phyloP scores from a whole-genome alignment of 2,888 invertebrate species.

The Isoperla grammatica region DNA sequence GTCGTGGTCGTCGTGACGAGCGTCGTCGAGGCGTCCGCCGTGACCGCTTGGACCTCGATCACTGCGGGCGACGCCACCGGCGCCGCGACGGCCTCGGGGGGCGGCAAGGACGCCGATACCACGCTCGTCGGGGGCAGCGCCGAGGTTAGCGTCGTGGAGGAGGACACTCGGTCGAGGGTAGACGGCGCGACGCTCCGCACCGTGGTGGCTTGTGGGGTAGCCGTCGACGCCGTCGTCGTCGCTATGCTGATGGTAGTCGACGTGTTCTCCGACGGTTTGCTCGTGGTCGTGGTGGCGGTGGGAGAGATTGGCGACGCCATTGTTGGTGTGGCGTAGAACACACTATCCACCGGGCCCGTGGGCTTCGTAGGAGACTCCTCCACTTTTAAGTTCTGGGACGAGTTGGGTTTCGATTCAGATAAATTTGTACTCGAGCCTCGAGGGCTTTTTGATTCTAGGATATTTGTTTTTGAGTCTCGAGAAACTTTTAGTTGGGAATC shows the following conservation, averaged over 20 bases:
- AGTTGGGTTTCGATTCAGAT: not conserved
- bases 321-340: conserved; percentile 22
- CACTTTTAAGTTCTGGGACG: not conserved
- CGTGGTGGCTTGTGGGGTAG: not conserved
- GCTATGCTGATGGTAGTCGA: conserved; percentile 14
- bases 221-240: conserved; percentile 8
- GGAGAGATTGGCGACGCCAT: conserved; percentile 24
- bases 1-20: not conserved
- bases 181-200: conserved; percentile 10
- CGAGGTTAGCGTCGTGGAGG: conserved; percentile 5
- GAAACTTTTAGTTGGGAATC: not conserved
- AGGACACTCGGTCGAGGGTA: not conserved
- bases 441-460: not conserved
- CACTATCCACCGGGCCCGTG: conserved; percentile 12
- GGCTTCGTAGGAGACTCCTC: not conserved
- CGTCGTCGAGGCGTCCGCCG: not conserved
- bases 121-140: conserved; percentile 7
- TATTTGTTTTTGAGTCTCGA: not conserved
- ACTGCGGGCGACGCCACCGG: not conserved
- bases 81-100: not conserved
- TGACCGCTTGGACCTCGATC: not conserved
- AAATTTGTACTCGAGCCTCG: not conserved
- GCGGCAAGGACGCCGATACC: conserved; percentile 11
- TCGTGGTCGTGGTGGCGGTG: conserved; percentile 13
- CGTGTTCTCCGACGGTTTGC: conserved; percentile 3